Base-by-base conservation (phyloP, 2,113 vertebrate species). In the Brachionichthys hirsutus region DNA sequence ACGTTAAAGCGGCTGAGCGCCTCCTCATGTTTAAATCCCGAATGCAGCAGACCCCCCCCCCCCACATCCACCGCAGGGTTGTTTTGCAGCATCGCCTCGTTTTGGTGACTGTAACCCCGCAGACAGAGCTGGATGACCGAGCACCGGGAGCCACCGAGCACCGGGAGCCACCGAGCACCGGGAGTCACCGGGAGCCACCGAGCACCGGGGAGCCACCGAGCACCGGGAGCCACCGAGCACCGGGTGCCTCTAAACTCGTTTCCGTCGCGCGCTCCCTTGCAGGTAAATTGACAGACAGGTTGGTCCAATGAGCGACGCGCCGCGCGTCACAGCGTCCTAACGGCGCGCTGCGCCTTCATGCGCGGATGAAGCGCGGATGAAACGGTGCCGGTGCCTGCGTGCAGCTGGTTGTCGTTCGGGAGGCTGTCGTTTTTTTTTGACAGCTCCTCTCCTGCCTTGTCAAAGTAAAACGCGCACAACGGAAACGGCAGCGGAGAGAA, bases 381-480 rank as follows among this genome's bases (percentile, higher is more conserved):
- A n/a, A n/a, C 1, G 52, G n/a, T 12, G 24, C 61, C 61, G 16
- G 46, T 63, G 63, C 54, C 53, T 62, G 61, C 38, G 34, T 15
- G 1, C 42, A 53, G 54, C 58, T 76, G 30, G 45, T 13, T 44
- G 59, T 43, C 58, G 51, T 44, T 22, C 15, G 35, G 56, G 71
- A 44, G 50, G n/a, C 12, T 63, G 45, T 53, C 20, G 42, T 61
- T 69, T 59, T 24, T 63, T 71, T 74, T 44, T 85, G 83, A 87
- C 82, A 81, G 78, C 54, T 41, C 34, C 68, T 30, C 48, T 66
- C 58, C 35, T 52, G 68, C 51, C 65, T 63, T 78, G 72, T 84
- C 83, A 89, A 61, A 62, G 68, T 76, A 71, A 30, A 74, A 70
- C 76, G 70, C 62, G 36, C 73, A 78, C 46, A 73, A 83, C 57